Evolutionary conservation across 2,888 invertebrate species (phyloP).

Genomic region (Eilema griseolum): DNA sequence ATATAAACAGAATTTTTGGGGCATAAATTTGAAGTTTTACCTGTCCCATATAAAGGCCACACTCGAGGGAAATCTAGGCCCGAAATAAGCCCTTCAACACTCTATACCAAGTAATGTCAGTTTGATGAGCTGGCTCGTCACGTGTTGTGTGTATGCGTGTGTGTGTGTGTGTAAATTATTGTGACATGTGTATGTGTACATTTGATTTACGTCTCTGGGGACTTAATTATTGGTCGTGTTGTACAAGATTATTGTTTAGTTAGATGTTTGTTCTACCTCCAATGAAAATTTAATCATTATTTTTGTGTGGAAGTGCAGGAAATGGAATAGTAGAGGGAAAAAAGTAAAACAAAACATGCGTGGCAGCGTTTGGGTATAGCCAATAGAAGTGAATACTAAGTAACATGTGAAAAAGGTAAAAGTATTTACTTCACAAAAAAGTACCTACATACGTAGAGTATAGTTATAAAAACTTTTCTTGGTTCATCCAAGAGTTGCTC

Average conservation of each 20-base stretch:
- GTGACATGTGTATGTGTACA: background rate
- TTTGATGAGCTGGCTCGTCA: conserved; percentile 9
- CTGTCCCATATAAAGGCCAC: background rate
- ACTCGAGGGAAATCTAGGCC: conserved; percentile 43
- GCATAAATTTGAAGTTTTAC: conserved; percentile 13
- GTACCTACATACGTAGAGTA: no score
- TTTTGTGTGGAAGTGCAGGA: no score
- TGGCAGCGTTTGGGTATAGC: no score
- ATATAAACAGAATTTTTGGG: conserved; percentile 11
- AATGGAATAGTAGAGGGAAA: no score
- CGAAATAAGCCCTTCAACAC: conserved; percentile 37
- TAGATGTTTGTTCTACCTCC: background rate
- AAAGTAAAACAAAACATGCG: no score
- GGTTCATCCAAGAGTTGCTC: no score
- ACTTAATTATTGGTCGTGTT: background rate
- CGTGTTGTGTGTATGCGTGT: background rate
- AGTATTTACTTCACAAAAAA: no score
- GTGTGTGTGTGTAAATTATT: background rate
- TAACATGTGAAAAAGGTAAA: no score
- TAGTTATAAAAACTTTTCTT: no score
- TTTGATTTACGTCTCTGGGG: background rate
- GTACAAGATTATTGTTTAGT: background rate
- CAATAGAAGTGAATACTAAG: no score
- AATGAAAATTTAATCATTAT: no score
- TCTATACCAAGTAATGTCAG: conserved; percentile 25